Base-by-base conservation (phyloP, 2,797 vertebrate genomes). In the Chloroceryle amazona region DNA sequence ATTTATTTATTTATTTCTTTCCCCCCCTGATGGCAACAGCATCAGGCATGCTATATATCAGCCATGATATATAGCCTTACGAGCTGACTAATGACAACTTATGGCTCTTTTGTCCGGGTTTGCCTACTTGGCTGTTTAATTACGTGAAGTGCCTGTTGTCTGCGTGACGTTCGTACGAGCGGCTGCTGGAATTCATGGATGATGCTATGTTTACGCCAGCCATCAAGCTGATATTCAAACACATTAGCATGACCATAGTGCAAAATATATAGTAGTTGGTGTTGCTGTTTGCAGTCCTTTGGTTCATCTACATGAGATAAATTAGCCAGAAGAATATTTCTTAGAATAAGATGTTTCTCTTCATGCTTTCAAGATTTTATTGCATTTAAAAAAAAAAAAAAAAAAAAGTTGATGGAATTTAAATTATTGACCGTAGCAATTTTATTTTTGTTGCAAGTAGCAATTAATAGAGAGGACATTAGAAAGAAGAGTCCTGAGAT, bases 71-170 rank as follows among this genome's bases (percentile, higher is more conserved):
- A 80, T 55, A 31, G 86, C 58, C 51, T 66, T 46, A 16, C 0
- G 3, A 62, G 74, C 90, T 70, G 83, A 7, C 84, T 96, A 90
- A 18, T 86, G 90, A 89, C 95, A 96, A 85, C 86, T 94, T 79
- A 63, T 5, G 52, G n/a, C 51, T 94, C 67, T 90, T 94, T 80
- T 82, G 90, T 89, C 92, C 80, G 93, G 63, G 92, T 94, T 94
- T 97, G 89, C 92, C 83, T 86, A 67, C 92, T 97, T 96, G 95
- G 76, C 86, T 94, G 93, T 96, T 97, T 96, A 95, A 96, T 95
- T 96, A 94, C 1, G 86, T 97, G 95, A 62, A 92, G 84, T 95
- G 89, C 55, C 41, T 85, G 63, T 61, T 81, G 65, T 83, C 91
- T 16, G 8, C 9, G 3, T 3, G 3, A 26, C 0, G 3, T 42